Evolutionary conservation across 1,140 invertebrate genomes (phyloP), one percentile per base, ranked within the genome.

Genomic region (Pissodes strobi): DNA sequence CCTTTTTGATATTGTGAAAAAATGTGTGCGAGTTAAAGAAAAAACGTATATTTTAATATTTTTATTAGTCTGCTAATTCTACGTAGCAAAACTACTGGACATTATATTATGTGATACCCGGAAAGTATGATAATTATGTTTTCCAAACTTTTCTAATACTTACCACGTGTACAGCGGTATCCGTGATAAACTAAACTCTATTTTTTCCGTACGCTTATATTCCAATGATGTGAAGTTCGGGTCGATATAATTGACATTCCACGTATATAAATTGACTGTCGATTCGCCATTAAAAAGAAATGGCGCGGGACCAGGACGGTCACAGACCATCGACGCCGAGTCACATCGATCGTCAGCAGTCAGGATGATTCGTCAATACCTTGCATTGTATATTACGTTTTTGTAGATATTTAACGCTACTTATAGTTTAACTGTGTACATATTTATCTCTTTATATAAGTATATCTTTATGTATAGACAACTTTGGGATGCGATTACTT

Each of bases 151-250:
- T n/a, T n/a, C n/a, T n/a, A n/a, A n/a, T n/a, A n/a, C n/a, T n/a
- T n/a, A n/a, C n/a, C n/a, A n/a, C n/a, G n/a, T n/a, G n/a, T n/a
- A n/a, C n/a, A n/a, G n/a, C n/a, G n/a, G n/a, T n/a, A n/a, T n/a
- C n/a, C n/a, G n/a, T n/a, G n/a, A n/a, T n/a, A n/a, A n/a, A n/a
- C n/a, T n/a, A n/a, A 38, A 43, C 17, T 56, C 22, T 57, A 22
- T 21, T 48, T 69, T 57, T 65, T 49, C 27, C 39, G 37, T 66
- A 64, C 55, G 69, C 64, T 72, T 57, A 27, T 70, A 74, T 74
- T 74, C 73, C 74, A 74, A 68, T 71, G 75, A 75, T 73, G 74
- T 75, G 72, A 68, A 62, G 69, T 71, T 70, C 72, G 69, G 71
- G 61, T 68, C 64, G 68, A 67, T 72, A 37, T 63, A 52, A 75